Evolutionary conservation across 2,888 invertebrate species (phyloP).

Genomic region (Hypercompe scribonia): DNA sequence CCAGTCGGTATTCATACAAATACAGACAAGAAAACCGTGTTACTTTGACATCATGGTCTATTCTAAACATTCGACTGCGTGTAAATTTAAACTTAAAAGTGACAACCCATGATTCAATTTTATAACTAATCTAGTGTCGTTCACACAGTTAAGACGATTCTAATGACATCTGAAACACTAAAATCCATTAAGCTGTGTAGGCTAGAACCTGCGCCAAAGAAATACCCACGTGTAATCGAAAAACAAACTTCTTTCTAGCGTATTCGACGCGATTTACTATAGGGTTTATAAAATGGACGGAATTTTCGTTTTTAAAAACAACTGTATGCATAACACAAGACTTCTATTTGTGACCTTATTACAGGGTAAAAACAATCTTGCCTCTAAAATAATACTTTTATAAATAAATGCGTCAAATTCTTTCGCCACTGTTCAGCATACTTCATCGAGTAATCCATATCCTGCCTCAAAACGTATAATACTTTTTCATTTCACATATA

Average conservation of each 20-base stretch:
- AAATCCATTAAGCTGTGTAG: no score
- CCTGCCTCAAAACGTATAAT: constrained; percentile 53
- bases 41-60: no score
- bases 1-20: no score
- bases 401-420: not conserved
- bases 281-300: not conserved
- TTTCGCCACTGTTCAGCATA: not conserved
- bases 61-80: no score
- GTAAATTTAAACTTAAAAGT: not conserved
- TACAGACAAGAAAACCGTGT: no score
- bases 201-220: no score
- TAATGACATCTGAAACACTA: no score
- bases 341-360: not conserved
- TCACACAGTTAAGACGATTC: no score
- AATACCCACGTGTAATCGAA: no score
- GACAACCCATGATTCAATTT: not conserved
- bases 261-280: not conserved
- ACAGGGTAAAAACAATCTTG: not conserved
- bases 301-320: not conserved
- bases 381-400: not conserved
- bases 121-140: no score
- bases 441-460: constrained; percentile 12
- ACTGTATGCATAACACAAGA: not conserved
- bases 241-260: no score
- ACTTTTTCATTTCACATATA: constrained; percentile 51